Evolutionary conservation across 2,797 vertebrate genomes (phyloP), one percentile per base, ranked within the genome.

Genomic region (Enteromius mattozi): DNA sequence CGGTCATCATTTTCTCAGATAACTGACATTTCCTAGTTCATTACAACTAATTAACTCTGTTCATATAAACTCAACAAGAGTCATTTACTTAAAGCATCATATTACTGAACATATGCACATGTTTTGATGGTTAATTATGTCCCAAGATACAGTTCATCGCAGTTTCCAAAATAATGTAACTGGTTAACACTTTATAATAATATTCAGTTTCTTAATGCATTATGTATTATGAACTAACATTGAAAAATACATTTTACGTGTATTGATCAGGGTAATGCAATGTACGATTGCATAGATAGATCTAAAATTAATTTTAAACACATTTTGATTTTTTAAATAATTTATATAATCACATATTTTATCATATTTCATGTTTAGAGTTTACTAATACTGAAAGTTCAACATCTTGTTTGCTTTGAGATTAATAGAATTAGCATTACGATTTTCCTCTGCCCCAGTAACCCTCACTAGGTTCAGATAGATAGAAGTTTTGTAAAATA

Each of bases 71-170:
- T 54, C 14, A 51, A 76, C 30, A 75, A 27, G 16, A 75, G n/a
- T 63, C 16, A 2, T 70, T 63, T 33, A 63, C 21, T 65, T 37
- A 74, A 24, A 47, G 56, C 24, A n/a, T n/a, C 54, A 35, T 66
- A 24, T 65, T 65, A 19, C 70, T 35, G 19, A 33, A 49, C 45
- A 30, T 72, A 13, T 65, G 61, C 56, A 72, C 40, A 3, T 82
- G 70, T 82, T 72, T 82, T 49, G 27, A 45, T 81, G 65, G 19
- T 74, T 74, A 74, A 72, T 42, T 75, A 37, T 75, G 56, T 33
- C 10, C 19, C 40, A 19, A 61, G 42, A 51, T 21, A 61, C 13
- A 59, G 49, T 59, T 47, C 1, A 66, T 24, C 4, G 2, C 63
- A 37, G 33, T 37, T 74, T 35, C 5, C 27, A 66, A 49, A 49